Evolutionary conservation across 1,140 invertebrate genomes (phyloP).

Genomic region (Acromyrmex echinatior): DNA sequence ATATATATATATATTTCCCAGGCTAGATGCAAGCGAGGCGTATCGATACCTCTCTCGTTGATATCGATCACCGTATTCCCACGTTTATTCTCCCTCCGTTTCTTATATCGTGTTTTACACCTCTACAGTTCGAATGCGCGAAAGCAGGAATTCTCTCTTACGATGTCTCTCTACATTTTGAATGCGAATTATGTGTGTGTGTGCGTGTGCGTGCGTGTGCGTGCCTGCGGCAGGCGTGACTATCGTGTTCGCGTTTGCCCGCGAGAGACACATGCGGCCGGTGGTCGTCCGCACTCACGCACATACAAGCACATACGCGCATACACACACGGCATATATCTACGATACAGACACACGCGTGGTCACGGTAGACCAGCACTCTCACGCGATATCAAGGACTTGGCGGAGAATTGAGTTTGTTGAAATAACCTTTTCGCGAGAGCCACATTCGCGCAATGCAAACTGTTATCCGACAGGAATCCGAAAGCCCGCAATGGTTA

Average conservation of each 20-base stretch:
- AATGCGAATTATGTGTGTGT: not conserved
- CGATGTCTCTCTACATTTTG: constrained; percentile 5
- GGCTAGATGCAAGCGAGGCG: constrained; percentile 7
- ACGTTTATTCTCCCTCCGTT: constrained; percentile 27
- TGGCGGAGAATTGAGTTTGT: constrained; percentile 52
- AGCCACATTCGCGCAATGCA: constrained; percentile 28
- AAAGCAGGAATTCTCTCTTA: constrained; percentile 18
- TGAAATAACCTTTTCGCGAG: constrained; percentile 55
- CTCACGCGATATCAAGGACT: constrained; percentile 48
- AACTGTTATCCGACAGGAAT: constrained; percentile 56
- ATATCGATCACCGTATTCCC: constrained; percentile 38
- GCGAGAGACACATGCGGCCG: constrained; percentile 67
- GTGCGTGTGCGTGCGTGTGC: not conserved
- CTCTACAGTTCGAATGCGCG: not conserved
- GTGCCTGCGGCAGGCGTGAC: constrained; percentile 58
- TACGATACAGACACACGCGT: not conserved
- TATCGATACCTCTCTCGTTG: constrained; percentile 26
- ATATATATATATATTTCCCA: not conserved
- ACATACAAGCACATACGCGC: not conserved
- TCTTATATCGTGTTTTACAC: not conserved
- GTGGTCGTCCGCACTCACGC: constrained; percentile 59
- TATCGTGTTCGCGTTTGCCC: constrained; percentile 55
- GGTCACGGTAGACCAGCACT: constrained; percentile 50
- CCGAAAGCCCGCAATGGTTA: constrained; percentile 50
- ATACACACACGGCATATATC: not conserved